Percentiles rank a stretch among this genome's conserved stretches.
These are phyloP conservation scores for Drosophila villosipedis DNA, from an alignment of 2,888 invertebrate genomes.

Conservation along the genomic window DNA sequence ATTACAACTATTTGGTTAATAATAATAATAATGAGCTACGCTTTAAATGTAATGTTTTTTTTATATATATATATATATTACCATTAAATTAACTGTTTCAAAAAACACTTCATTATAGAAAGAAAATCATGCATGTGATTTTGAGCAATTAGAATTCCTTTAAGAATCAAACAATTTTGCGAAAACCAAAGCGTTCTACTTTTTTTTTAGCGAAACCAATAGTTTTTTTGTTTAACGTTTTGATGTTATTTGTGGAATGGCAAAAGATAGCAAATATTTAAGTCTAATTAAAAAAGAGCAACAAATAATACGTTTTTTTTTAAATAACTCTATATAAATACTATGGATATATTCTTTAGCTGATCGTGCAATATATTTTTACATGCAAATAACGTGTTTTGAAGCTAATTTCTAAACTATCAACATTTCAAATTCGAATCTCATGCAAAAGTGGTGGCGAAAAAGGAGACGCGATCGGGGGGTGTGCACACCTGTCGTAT, in stretches of 20 bases:
- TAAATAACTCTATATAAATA: slow-evolving; percentile 12
- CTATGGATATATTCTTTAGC: slow-evolving; percentile 43
- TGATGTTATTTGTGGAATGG: neutral
- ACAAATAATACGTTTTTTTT: neutral
- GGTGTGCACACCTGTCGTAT: slow-evolving; percentile 31
- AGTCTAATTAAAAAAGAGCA: neutral
- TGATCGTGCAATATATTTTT: slow-evolving; percentile 73
- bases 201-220: neutral
- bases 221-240: neutral
- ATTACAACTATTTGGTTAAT: neutral
- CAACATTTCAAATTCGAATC: slow-evolving; percentile 59
- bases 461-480: neutral
- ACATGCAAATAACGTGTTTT: slow-evolving; percentile 60
- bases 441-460: slow-evolving; percentile 41
- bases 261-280: neutral
- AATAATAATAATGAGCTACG: neutral
- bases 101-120: neutral
- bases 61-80: neutral
- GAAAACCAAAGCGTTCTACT: neutral
- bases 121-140: neutral
- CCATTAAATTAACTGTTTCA: neutral
- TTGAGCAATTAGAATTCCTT: neutral
- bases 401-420: slow-evolving; percentile 31
- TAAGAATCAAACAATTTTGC: neutral
- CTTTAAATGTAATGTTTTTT: slow-evolving; percentile 2